Percentiles rank a stretch among this genome's conserved stretches.
Evolutionary conservation across 2,888 invertebrate species (phyloP).

Genomic region (Coleophora deauratella): DNA sequence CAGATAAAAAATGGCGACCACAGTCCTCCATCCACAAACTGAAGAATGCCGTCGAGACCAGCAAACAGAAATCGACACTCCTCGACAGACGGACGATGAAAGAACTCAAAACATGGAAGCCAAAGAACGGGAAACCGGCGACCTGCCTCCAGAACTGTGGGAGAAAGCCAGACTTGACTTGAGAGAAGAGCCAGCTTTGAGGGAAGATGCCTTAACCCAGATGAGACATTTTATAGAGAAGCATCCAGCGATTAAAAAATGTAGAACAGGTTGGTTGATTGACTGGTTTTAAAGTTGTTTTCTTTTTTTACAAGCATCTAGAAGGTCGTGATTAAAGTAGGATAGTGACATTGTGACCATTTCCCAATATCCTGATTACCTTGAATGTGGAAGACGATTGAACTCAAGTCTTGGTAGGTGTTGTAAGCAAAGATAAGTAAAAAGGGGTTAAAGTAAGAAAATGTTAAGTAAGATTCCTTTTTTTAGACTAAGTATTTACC

Average conservation of each 20-base stretch:
- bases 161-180: constrained; percentile 81
- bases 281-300: constrained; percentile 1
- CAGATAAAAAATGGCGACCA: constrained; percentile 55
- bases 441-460: too few relatives aligned
- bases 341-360: too few relatives aligned
- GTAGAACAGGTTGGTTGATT: constrained; percentile 78
- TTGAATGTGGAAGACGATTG: too few relatives aligned
- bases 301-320: too few relatives aligned
- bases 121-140: constrained; percentile 57
- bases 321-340: too few relatives aligned
- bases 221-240: constrained; percentile 88
- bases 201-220: constrained; percentile 83
- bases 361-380: too few relatives aligned
- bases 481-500: too few relatives aligned
- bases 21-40: constrained; percentile 61
- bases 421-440: too few relatives aligned
- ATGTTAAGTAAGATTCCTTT: too few relatives aligned
- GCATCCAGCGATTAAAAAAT: constrained; percentile 86
- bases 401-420: too few relatives aligned
- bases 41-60: constrained; percentile 53
- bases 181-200: constrained; percentile 83
- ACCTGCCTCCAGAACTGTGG: constrained; percentile 71
- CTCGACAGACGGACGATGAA: constrained; percentile 53
- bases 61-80: constrained; percentile 37
- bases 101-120: constrained; percentile 42